Evolutionary conservation across 2,113 vertebrate species (phyloP), one percentile per base, ranked within the genome.

Genomic region (Corythornis cristatus): DNA sequence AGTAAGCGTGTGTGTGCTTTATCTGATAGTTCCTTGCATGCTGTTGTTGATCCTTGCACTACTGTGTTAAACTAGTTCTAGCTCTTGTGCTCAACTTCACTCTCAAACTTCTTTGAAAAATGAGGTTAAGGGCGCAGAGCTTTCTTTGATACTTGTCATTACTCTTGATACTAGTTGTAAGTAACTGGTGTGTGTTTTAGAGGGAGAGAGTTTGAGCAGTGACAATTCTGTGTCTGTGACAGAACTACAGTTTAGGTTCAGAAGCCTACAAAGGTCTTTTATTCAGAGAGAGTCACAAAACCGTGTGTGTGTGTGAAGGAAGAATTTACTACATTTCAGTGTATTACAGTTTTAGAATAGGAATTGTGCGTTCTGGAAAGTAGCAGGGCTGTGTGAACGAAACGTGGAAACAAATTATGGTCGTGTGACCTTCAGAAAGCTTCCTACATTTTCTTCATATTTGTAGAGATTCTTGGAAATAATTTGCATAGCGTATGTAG

Each of bases 201-300:
- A 54, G 40, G 35, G n/a, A 11, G 4, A 1, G 5, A 13, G 16
- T 61, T 60, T 25, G 37, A 46, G 51, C 50, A 45, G 80, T 1
- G 5, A 1, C 42, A 33, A 19, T 37, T 74, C 15, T 0, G 0
- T 29, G 17, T 9, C 31, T 54, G 23, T 46, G 79, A 35, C 0
- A 1, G 46, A 67, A 10, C 31, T 43, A 3, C 6, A 15, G 5
- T 51, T 26, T 40, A 28, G 17, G 31, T n/a, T 18, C 13, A 42
- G 50, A 35, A 53, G 11, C 35, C 37, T 74, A 25, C 83, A 83
- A 77, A 17, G 1, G 20, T 11, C 5, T 61, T 8, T 0, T 58
- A 12, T 51, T 77, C 18, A 37, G 43, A 31, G 43, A 31, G 33
- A 35, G 43, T 58, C 54, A 35, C 33, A 29, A 22, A 70, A 22